A percentile compares a stretch with the other conserved stretches of the same genome.
Evolutionary conservation across 2,888 invertebrate species (phyloP).

Genomic region (Drosophila mimica): DNA sequence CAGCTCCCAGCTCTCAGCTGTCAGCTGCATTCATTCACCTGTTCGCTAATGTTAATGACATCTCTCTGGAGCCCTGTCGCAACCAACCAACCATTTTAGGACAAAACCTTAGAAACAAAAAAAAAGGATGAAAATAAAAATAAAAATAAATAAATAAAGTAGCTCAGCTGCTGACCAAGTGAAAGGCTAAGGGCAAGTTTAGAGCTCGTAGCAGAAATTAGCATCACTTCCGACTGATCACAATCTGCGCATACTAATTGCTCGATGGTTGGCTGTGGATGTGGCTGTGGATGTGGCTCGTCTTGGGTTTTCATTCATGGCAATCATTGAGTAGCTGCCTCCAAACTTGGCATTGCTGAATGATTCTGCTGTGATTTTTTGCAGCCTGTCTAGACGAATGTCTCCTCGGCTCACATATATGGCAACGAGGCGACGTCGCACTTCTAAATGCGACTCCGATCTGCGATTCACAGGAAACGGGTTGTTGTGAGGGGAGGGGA

Average conservation of each 20-base stretch:
- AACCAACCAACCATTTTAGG: conserved; percentile 71
- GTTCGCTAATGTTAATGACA: conserved; percentile 75
- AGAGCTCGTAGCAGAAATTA: conserved; percentile 66
- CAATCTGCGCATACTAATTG: conserved; percentile 85
- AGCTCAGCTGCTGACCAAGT: conserved; percentile 52
- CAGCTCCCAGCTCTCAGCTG: conserved; percentile 23
- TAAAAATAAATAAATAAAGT: conserved; percentile 40
- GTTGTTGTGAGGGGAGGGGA: conserved; percentile 1
- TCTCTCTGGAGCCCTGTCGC: conserved; percentile 62
- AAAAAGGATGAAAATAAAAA: conserved; percentile 1
- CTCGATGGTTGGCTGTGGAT: conserved; percentile 37
- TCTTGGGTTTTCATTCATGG: conserved; percentile 73
- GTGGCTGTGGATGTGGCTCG: conserved; percentile 15
- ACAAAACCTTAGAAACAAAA: conserved; percentile 46
- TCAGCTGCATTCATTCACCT: conserved; percentile 76
- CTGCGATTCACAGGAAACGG: conserved; percentile 63
- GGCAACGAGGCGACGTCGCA: conserved; percentile 64
- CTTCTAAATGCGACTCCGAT: conserved; percentile 19
- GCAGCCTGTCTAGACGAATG: conserved; percentile 71
- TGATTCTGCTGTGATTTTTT: conserved; percentile 77
- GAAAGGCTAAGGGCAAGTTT: conserved; percentile 46
- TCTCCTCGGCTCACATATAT: conserved; percentile 62
- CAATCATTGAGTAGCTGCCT: conserved; percentile 74
- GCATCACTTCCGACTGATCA: conserved; percentile 84
- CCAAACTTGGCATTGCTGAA: conserved; percentile 77